Evolutionary conservation across 2,888 invertebrate species (phyloP).

Genomic region (Shargacucullia verbasci): DNA sequence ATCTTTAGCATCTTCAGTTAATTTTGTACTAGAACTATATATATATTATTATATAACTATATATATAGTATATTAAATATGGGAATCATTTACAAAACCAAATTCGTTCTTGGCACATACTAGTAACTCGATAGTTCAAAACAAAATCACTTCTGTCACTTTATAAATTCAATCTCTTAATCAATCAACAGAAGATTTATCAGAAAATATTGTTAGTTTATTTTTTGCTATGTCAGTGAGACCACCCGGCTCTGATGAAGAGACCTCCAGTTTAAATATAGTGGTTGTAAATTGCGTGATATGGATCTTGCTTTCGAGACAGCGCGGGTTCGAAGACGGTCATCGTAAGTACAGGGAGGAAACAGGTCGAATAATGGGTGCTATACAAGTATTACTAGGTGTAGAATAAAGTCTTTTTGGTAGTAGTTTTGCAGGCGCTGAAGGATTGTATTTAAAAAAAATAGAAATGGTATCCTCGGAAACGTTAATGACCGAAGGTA

Average conservation of each 20-base stretch:
- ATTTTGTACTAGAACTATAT: too few species aligned
- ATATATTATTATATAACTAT: too few species aligned
- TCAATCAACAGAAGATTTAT: conserved; percentile 19
- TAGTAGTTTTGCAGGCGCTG: too few species aligned
- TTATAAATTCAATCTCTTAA: too few species aligned
- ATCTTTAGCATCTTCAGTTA: too few species aligned
- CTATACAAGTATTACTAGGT: background rate
- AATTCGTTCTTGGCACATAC: background rate
- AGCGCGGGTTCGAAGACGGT: conserved; percentile 63
- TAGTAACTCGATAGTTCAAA: too few species aligned
- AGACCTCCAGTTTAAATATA: conserved; percentile 54
- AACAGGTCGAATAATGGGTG: conserved; percentile 1
- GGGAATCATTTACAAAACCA: background rate
- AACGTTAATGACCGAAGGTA: background rate
- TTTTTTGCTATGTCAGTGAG: conserved; percentile 29
- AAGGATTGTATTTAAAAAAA: too few species aligned
- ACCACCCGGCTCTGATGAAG: conserved; percentile 54
- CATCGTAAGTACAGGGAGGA: conserved; percentile 54
- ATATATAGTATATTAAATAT: too few species aligned
- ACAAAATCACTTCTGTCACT: too few species aligned
- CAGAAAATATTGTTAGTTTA: background rate
- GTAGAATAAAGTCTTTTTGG: too few species aligned
- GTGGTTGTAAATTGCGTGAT: conserved; percentile 52
- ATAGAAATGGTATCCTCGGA: too few species aligned
- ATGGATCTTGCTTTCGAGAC: conserved; percentile 56